Evolutionary conservation across 2,113 vertebrate genomes (phyloP), one percentile per base, ranked within the genome.

Genomic region (Entelurus aequoreus): DNA sequence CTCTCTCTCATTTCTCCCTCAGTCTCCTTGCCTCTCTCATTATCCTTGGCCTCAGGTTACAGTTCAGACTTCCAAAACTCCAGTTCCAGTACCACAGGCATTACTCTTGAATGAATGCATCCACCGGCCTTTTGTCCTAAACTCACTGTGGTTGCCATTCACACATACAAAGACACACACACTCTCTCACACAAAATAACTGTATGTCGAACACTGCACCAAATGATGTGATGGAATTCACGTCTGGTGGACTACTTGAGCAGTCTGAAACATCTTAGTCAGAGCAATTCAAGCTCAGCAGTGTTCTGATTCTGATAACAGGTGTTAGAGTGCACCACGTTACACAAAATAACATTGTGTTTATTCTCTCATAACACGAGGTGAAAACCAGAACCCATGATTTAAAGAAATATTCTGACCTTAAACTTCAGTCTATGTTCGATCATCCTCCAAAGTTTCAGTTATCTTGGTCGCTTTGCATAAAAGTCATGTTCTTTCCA

Each of bases 21-120:
- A 62, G 60, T 56, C 68, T 69, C 73, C 69, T 75, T 66, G 46
- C 7, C 59, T 80, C 37, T 36, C 36, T 38, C 13, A 54, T 67
- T 68, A 66, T 77, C 67, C 54, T 54, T 66, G 81, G 90, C 78
- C 87, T 91, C 88, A 86, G 66, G 78, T 90, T 92, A 85, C 88
- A 89, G 62, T 63, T 71, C 78, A 82, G 79, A 81, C 84, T 80
- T 82, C 76, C 69, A 58, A 65, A 80, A 78, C 71, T 54, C 60
- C 28, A 48, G 4, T 69, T 80, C 51, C 21, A 40, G 53, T 47
- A 54, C 44, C 62, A 85, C 76, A 14, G 64, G 85, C 77, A 83
- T 63, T 76, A 64, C 68, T 66, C 21, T 12, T 88, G 76, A 85
- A 83, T 82, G 76, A 84, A 68, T 36, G 69, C 68, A 72, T 68